Evolutionary conservation across 2,888 invertebrate genomes (phyloP), one percentile per base, ranked within the genome.

Genomic region (Thereva nobilitata): DNA sequence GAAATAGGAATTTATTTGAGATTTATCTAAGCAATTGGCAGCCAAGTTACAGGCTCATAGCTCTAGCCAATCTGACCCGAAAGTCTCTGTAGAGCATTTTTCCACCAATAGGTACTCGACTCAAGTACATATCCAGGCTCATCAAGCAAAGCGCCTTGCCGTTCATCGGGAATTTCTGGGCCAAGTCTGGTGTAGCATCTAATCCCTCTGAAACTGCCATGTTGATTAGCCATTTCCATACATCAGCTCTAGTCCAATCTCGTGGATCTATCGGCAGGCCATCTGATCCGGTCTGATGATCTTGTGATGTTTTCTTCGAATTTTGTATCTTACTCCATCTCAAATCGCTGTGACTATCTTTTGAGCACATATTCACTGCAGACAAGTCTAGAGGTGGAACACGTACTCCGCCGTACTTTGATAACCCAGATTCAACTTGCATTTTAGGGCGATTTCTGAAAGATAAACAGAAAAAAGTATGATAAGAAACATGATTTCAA

Each of bases 61-160:
- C 90, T 73, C 86, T 84, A 8, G 86, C 86, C n/a, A 91, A 80
- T 68, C 90, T 82, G 74, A 89, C 82, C 76, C 89, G 85, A 75
- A 87, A 87, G 78, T 87, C 91, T 80, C 88, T 87, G 77, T 90
- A 87, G 49, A 91, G 79, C 68, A 85, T 79, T 75, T 87, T 86
- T 7, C 90, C 90, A 0, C 86, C 86, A 1, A 85, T 78, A 0
- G 90, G 90, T 42, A 90, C 90, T 50, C 91, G 80, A 70, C 84
- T 84, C 1, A 86, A 82, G 80, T 90, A 91, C 91, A 91, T 91
- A 61, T 87, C 86, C 8, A 85, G 82, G n/a, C 86, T 85, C 91
- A 91, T 91, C 64, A 91, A 84, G 71, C 91, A 91, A 4, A 91
- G 80, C 0, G 89, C 91, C 78, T 91, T 91, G 56, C 91, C 91